Conservation (phyloP, 2,888 invertebrate genomes). For the Camptogramma bilineatum region DNA sequence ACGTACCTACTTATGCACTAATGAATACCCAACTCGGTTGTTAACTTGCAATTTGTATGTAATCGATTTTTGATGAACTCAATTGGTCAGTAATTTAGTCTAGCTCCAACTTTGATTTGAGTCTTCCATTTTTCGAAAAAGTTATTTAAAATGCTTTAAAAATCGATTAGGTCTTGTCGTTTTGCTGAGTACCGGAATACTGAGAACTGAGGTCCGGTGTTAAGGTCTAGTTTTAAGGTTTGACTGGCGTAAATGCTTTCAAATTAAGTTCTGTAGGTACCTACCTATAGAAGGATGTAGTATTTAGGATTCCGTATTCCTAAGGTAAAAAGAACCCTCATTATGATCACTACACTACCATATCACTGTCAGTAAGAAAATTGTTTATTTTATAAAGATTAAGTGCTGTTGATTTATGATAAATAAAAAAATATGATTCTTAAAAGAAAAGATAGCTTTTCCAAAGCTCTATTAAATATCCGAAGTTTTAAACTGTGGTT, state of each 20-base stretch:
- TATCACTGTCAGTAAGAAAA: too few relatives aligned
- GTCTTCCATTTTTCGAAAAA: slow-evolving; percentile 48
- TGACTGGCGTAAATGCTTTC: neutral
- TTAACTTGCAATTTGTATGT: slow-evolving; percentile 75
- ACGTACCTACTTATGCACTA: slow-evolving; percentile 17
- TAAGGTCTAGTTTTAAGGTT: neutral
- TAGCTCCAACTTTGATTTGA: slow-evolving; percentile 41
- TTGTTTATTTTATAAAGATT: too few relatives aligned
- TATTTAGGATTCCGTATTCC: too few relatives aligned
- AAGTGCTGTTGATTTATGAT: too few relatives aligned
- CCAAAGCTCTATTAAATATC: too few relatives aligned
- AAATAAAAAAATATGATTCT: too few relatives aligned
- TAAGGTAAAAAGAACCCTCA: too few relatives aligned
- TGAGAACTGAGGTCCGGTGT: slow-evolving; percentile 18
- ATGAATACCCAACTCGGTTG: slow-evolving; percentile 49
- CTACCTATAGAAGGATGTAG: too few relatives aligned
- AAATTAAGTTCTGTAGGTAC: too few relatives aligned
- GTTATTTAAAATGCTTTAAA: slow-evolving; percentile 59
- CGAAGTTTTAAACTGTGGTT: too few relatives aligned
- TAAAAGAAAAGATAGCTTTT: too few relatives aligned
- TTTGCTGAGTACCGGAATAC: slow-evolving; percentile 16
- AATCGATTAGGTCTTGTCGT: slow-evolving; percentile 50
- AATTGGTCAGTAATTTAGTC: slow-evolving; percentile 36
- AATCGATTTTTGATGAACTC: slow-evolving; percentile 80
- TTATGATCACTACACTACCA: too few relatives aligned